phyloP scores from a whole-genome alignment of 2,797 vertebrate genomes.

The Moxostoma hubbsi region DNA sequence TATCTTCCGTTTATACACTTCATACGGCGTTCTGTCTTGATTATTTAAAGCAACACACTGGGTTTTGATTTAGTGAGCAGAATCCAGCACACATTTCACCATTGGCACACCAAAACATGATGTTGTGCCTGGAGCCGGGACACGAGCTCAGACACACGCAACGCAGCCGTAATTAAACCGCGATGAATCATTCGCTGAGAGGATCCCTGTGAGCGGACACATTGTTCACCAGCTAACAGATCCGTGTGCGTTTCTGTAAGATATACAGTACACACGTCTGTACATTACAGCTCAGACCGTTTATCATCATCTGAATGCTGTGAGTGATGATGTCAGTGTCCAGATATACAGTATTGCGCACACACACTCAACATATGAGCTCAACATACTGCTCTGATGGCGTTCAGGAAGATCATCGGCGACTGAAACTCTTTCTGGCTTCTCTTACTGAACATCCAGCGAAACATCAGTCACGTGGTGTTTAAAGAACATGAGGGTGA shows the following conservation, averaged over 20 bases:
- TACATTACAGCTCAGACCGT: no score
- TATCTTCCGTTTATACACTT: slow-evolving; percentile 54
- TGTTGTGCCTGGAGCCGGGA: slow-evolving; percentile 55
- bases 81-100: slow-evolving; percentile 51
- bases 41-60: neutral
- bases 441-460: no score
- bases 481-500: no score
- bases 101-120: slow-evolving; percentile 60
- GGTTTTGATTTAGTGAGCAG: slow-evolving; percentile 63
- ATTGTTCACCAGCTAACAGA: neutral
- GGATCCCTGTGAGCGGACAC: neutral
- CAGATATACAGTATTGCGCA: no score
- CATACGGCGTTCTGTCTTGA: slow-evolving; percentile 42
- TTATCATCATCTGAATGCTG: neutral
- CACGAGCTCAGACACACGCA: no score
- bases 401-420: no score
- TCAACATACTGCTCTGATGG: no score
- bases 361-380: no score
- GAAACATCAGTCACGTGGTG: no score
- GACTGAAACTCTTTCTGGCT: no score
- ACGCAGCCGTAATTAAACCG: slow-evolving; percentile 60
- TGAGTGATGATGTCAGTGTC: no score
- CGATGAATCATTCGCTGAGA: slow-evolving; percentile 41
- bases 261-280: neutral
- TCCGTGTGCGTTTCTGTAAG: neutral